These are phyloP conservation scores for Chymomyza amoena DNA, from an alignment of 2,888 invertebrate species.

Conservation along the genomic window DNA sequence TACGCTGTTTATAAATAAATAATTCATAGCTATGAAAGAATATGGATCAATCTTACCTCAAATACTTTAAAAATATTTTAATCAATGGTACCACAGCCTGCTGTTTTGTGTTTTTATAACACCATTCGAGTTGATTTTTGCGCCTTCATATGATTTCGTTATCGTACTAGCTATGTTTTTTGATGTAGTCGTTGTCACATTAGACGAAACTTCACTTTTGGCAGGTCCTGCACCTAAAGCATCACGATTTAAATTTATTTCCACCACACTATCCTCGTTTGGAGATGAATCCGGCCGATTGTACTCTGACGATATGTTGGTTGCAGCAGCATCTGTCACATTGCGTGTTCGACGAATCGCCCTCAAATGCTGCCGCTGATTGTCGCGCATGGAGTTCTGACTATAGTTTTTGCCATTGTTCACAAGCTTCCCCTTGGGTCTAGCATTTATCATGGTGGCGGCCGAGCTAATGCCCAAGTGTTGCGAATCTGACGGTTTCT, in stretches of 20 bases:
- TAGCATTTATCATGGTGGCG: constrained; percentile 17
- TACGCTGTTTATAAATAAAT: no score
- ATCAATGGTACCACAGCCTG: constrained; percentile 78
- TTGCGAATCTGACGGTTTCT: constrained; percentile 51
- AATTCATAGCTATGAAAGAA: no score
- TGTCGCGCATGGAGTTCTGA: constrained; percentile 40
- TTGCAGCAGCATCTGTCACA: constrained; percentile 22
- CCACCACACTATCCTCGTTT: constrained; percentile 43
- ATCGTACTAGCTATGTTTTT: constrained; percentile 25
- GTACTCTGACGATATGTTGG: constrained; percentile 35
- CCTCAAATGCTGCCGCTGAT: constrained; percentile 64
- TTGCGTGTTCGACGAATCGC: constrained; percentile 62
- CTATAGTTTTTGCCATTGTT: constrained; percentile 24
- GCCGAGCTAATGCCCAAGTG: constrained; percentile 49
- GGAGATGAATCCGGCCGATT: constrained; percentile 46
- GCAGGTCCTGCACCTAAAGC: constrained; percentile 21
- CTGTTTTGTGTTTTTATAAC: constrained; percentile 66
- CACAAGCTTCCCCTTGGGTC: constrained; percentile 29
- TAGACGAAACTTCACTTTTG: constrained; percentile 53
- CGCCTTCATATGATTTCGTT: constrained; percentile 38
- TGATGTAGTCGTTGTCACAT: constrained; percentile 34
- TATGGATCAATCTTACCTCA: constrained; percentile 61
- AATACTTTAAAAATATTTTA: constrained; percentile 73
- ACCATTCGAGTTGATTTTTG: constrained; percentile 44
- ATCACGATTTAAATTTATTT: constrained; percentile 47